These are phyloP conservation scores for Eupleurogrammus muticus DNA, from an alignment of 2,797 vertebrate species.

Conservation along the genomic window DNA sequence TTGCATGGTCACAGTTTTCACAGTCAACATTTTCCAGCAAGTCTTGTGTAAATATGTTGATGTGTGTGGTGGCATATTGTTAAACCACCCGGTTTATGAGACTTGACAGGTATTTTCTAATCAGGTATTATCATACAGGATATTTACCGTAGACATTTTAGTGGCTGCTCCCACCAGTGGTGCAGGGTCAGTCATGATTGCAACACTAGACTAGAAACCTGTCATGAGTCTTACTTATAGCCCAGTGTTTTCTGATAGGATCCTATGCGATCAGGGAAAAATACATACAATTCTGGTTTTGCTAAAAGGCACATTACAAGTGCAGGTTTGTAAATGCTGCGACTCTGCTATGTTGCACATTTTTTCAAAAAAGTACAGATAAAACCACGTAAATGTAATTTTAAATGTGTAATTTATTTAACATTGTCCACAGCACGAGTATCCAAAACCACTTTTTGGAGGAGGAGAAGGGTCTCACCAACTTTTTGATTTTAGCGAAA, in stretches of 20 bases:
- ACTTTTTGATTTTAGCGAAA: not conserved
- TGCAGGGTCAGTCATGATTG: not conserved
- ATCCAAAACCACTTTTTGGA: not conserved
- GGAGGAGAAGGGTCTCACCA: not conserved
- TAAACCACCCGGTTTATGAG: slow-evolving; percentile 44
- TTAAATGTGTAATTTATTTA: not conserved
- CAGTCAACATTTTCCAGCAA: not conserved
- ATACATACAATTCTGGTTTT: not conserved
- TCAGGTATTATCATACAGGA: not conserved
- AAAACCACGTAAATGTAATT: not conserved
- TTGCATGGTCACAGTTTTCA: not conserved
- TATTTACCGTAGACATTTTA: not conserved
- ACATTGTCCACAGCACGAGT: not conserved
- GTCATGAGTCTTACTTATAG: not conserved
- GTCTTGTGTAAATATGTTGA: not conserved
- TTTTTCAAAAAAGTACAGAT: not conserved
- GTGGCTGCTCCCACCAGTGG: not conserved
- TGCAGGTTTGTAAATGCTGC: not conserved
- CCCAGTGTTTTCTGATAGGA: not conserved
- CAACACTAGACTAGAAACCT: not conserved
- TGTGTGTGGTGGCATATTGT: slow-evolving; percentile 29
- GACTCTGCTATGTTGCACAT: not conserved
- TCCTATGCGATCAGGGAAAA: not conserved
- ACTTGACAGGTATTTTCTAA: not conserved
- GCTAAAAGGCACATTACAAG: not conserved